Percentiles rank a stretch among this genome's conserved stretches.
Evolutionary conservation across 2,797 vertebrate species (phyloP).

Genomic region (Zenarchopterus dispar): DNA sequence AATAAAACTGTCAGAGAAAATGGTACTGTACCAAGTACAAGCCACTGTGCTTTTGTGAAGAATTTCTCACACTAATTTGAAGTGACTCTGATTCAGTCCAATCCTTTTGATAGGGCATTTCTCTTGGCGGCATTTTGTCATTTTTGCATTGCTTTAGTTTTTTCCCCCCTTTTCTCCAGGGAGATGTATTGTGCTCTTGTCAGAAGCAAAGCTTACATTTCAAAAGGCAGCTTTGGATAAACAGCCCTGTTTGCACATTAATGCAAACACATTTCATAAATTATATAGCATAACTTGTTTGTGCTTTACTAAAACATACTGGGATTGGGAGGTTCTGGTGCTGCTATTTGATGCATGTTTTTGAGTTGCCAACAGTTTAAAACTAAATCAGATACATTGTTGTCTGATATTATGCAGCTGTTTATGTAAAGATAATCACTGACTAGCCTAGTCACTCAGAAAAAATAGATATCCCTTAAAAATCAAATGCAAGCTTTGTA

Average conservation of each 20-base stretch:
- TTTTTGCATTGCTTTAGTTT: slow-evolving; percentile 24
- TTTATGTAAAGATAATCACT: slow-evolving; percentile 12
- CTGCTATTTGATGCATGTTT: not conserved
- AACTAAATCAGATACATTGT: slow-evolving; percentile 6
- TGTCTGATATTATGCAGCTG: slow-evolving; percentile 5
- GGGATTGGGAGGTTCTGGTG: not conserved
- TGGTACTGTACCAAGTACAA: not conserved
- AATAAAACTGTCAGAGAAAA: no score
- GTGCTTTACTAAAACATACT: slow-evolving; percentile 2
- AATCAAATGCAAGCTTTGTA: slow-evolving; percentile 11
- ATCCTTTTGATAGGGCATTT: not conserved
- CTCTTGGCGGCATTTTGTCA: slow-evolving; percentile 29
- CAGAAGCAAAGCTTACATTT: slow-evolving; percentile 33
- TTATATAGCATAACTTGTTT: slow-evolving; percentile 5
- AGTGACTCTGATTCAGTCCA: slow-evolving; percentile 1
- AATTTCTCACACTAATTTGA: not conserved
- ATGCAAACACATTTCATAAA: slow-evolving; percentile 24
- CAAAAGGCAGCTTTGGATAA: slow-evolving; percentile 26
- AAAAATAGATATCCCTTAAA: slow-evolving; percentile 19
- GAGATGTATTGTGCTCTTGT: slow-evolving; percentile 12
- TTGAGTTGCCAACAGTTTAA: slow-evolving; percentile 11
- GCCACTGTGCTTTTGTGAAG: not conserved
- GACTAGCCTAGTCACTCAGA: not conserved
- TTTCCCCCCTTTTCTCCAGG: not conserved
- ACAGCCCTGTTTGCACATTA: slow-evolving; percentile 13